Evolutionary conservation across 2,113 vertebrate species (phyloP), one percentile per base, ranked within the genome.

Genomic region (Amia ocellicauda): DNA sequence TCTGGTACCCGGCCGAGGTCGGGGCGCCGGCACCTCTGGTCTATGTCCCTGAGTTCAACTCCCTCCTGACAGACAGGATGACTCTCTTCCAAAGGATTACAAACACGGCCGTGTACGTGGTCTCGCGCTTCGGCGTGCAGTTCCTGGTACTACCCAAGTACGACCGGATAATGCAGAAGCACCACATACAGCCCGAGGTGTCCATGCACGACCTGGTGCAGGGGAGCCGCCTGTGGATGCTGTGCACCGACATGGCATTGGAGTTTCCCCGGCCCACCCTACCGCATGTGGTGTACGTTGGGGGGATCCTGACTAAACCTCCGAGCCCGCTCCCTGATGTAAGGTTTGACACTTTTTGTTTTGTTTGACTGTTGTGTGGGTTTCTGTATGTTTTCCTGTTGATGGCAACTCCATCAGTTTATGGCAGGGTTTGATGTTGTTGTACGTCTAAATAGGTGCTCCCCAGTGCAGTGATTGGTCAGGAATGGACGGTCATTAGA

Each of bases 31-130:
- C 96, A 28, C 97, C 97, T 0, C 84, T 99, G 29, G 88, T 94
- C 2, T 99, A 99, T 0, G 97, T 99, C 17, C 97, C 97, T 2
- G 97, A 98, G 64, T 99, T 99, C 82, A 99, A 99, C 88, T 98
- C 97, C 0, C 80, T 98, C 56, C 91, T 99, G 75, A 99, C 97
- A 4, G 97, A 99, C 76, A 91, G 24, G 72, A 99, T 99, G 97
- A 90, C 90, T 60, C 76, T 98, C 14, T 63, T 91, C 0, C 90
- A 99, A 67, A 91, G 95, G 77, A 91, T 97, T 74, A 79, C 91
- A 84, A 99, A 99, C 70, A 94, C 92, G 0, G 84, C 84, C 2
- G 81, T 99, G 68, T 98, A 99, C 80, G 75, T 97, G 72, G 86
- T 94, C 60, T 97, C 96, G 58, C 92, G 96, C 64, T 85, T 99